Conservation (phyloP, 2,888 invertebrate species). For the Callimorpha dominula region DNA sequence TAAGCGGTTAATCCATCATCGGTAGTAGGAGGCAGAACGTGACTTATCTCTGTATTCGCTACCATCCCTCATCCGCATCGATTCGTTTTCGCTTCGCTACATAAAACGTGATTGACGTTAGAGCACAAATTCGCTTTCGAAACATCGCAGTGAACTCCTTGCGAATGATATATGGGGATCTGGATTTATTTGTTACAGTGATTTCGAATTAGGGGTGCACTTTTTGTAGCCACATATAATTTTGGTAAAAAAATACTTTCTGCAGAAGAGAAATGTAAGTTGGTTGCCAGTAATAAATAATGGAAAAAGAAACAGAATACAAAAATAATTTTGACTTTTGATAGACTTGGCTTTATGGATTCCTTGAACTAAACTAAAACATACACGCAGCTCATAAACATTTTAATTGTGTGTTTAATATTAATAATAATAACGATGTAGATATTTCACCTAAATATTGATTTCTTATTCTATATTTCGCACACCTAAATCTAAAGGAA, state of each 20-base stretch:
- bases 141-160: conserved; percentile 45
- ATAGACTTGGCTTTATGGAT: too few relatives aligned
- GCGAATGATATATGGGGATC: conserved; percentile 39
- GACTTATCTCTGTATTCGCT: conserved; percentile 72
- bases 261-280: too few relatives aligned
- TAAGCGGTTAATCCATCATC: conserved; percentile 55
- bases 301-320: too few relatives aligned
- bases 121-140: conserved; percentile 55
- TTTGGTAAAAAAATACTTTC: background rate
- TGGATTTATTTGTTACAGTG: conserved; percentile 37
- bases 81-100: conserved; percentile 68
- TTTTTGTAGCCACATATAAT: conserved; percentile 2
- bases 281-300: background rate
- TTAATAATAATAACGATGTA: too few relatives aligned
- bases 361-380: too few relatives aligned
- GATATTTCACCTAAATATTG: too few relatives aligned
- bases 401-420: too few relatives aligned
- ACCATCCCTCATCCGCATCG: conserved; percentile 73
- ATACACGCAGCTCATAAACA: too few relatives aligned
- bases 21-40: conserved; percentile 66
- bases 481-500: too few relatives aligned
- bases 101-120: conserved; percentile 63
- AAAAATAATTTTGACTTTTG: too few relatives aligned
- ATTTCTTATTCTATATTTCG: too few relatives aligned
- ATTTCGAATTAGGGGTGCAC: conserved; percentile 20